phyloP scores from a whole-genome alignment of 2,113 vertebrate genomes.

The Neolamprologus sp. region DNA sequence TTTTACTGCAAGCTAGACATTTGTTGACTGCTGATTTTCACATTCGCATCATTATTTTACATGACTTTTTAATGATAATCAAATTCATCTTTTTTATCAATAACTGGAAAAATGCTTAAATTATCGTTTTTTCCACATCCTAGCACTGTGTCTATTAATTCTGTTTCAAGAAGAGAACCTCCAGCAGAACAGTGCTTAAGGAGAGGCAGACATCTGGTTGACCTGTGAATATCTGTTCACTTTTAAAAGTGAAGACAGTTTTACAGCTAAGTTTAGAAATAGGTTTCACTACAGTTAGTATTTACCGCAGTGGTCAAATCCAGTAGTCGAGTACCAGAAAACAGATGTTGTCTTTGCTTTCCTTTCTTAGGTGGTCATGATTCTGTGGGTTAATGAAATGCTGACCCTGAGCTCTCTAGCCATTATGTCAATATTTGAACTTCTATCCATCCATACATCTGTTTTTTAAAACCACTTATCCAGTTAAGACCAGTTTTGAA shows the following conservation, averaged over 20 bases:
- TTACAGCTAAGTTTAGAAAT: neutral
- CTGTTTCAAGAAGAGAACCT: neutral
- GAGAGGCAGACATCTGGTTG: neutral
- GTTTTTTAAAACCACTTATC: neutral
- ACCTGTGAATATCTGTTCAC: neutral
- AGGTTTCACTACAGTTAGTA: neutral
- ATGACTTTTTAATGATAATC: neutral
- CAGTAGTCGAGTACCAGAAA: neutral
- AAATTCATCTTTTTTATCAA: neutral
- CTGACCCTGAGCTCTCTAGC: neutral
- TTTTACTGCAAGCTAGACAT: neutral
- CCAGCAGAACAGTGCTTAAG: neutral
- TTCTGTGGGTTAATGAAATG: neutral
- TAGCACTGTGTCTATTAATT: neutral
- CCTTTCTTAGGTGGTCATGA: neutral
- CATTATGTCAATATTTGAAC: neutral
- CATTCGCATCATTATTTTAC: neutral
- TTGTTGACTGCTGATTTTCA: neutral
- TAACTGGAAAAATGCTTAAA: neutral
- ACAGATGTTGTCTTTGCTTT: neutral
- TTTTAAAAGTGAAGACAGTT: neutral
- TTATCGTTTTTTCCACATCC: fast-evolving
- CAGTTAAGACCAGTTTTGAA: neutral
- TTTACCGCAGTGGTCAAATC: neutral
- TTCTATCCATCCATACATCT: neutral